Evolutionary conservation across 2,113 vertebrate genomes (phyloP).

Genomic region (Seriola dumerili): DNA sequence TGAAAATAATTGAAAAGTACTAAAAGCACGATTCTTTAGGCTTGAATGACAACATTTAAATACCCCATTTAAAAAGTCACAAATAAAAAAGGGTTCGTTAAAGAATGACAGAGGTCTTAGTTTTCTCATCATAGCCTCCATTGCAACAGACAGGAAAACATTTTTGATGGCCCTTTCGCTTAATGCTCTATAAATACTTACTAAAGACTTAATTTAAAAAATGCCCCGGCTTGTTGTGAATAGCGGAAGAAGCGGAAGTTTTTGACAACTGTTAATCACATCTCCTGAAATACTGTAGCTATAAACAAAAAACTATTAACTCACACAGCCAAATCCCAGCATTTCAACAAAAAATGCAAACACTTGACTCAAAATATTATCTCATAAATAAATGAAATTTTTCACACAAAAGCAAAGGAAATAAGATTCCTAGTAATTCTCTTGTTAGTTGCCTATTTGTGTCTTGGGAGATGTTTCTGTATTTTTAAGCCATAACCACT

Average conservation of each 20-base stretch:
- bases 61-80: too few species aligned
- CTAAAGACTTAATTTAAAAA: conserved; percentile 13
- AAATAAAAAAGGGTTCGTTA: too few species aligned
- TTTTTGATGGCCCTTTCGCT: background rate
- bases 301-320: background rate
- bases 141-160: background rate
- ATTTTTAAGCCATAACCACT: conserved; percentile 17
- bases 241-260: background rate
- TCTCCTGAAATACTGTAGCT: background rate
- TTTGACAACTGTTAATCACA: background rate
- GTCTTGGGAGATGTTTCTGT: conserved; percentile 18
- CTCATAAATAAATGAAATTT: conserved; percentile 5
- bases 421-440: background rate
- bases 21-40: too few species aligned
- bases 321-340: background rate
- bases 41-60: too few species aligned
- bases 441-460: background rate
- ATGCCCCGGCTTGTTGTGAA: conserved; percentile 8
- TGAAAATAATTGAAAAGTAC: too few species aligned
- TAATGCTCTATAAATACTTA: background rate
- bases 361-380: background rate
- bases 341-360: background rate
- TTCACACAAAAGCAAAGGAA: background rate
- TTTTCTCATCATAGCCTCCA: conserved; percentile 6
- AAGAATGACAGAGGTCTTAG: background rate